Evolutionary conservation across 2,888 invertebrate genomes (phyloP).

Genomic region (Drosophila nigricruria): DNA sequence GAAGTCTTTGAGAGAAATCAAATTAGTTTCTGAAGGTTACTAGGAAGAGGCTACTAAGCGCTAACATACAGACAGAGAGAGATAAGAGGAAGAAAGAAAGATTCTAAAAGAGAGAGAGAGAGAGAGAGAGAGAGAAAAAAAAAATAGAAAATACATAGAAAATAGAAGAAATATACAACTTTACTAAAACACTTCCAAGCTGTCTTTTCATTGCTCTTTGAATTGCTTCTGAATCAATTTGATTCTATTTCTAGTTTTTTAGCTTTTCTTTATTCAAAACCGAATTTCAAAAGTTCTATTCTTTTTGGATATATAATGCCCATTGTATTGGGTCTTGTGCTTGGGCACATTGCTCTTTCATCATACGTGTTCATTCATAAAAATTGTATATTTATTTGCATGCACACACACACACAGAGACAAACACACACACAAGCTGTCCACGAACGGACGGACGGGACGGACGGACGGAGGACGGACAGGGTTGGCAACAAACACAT

Average conservation of each 20-base stretch:
- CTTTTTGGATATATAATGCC: slow-evolving; percentile 9
- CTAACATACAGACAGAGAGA: too few species aligned
- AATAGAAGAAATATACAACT: neutral
- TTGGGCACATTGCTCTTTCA: slow-evolving; percentile 65
- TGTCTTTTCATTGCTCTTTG: neutral
- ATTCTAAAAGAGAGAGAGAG: neutral
- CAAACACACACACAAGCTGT: slow-evolving; percentile 5
- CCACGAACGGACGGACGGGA: slow-evolving; percentile 28
- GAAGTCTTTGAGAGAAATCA: too few species aligned
- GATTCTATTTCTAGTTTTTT: neutral
- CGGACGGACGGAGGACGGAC: slow-evolving; percentile 13
- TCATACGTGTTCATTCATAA: slow-evolving; percentile 81
- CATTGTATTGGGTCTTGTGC: slow-evolving; percentile 52
- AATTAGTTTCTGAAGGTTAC: too few species aligned
- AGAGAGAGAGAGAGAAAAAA: neutral
- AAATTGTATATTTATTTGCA: slow-evolving; percentile 81
- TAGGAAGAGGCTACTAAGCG: too few species aligned
- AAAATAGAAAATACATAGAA: neutral
- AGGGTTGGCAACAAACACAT: slow-evolving; percentile 18
- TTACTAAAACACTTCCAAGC: neutral
- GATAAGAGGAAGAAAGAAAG: too few species aligned
- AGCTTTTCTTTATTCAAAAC: neutral
- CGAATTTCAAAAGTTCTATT: neutral
- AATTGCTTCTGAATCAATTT: neutral
- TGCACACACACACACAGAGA: slow-evolving; percentile 37